These are phyloP conservation scores for Muscicapa striata DNA, from an alignment of 2,797 vertebrate genomes.

Conservation along the genomic window DNA sequence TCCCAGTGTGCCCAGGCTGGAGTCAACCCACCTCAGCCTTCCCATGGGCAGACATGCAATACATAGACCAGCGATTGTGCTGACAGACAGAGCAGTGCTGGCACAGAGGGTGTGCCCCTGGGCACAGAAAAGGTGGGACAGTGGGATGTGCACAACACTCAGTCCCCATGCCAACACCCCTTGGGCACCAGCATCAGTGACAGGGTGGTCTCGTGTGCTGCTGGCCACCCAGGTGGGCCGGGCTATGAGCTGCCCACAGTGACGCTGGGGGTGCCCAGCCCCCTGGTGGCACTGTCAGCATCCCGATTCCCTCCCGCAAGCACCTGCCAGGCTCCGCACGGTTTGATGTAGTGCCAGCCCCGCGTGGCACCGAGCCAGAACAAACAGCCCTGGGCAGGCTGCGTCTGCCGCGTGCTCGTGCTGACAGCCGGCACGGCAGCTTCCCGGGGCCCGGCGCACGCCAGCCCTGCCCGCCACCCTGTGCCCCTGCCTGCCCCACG, in stretches of 20 bases:
- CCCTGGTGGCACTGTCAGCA: background rate
- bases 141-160: fast-evolving
- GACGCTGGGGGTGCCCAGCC: background rate
- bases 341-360: constrained; percentile 65
- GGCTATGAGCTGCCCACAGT: fast-evolving
- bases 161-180: background rate
- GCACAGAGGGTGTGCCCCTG: background rate
- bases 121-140: background rate
- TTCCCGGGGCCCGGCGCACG: background rate
- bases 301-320: background rate
- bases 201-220: fast-evolving
- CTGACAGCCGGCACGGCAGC: constrained; percentile 30
- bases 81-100: background rate
- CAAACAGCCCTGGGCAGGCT: constrained; percentile 70
- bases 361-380: constrained; percentile 46
- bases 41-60: fast-evolving
- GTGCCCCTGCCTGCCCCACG: background rate
- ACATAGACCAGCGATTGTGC: fast-evolving
- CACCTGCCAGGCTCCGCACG: constrained; percentile 34
- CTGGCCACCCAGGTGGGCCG: background rate
- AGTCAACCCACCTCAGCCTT: background rate
- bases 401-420: constrained; percentile 31
- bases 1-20: background rate
- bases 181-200: background rate
- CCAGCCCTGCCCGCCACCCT: background rate